Percentiles rank a stretch among this genome's conserved stretches.
phyloP scores from a whole-genome alignment of 2,888 invertebrate genomes.

The Metalampra italica region DNA sequence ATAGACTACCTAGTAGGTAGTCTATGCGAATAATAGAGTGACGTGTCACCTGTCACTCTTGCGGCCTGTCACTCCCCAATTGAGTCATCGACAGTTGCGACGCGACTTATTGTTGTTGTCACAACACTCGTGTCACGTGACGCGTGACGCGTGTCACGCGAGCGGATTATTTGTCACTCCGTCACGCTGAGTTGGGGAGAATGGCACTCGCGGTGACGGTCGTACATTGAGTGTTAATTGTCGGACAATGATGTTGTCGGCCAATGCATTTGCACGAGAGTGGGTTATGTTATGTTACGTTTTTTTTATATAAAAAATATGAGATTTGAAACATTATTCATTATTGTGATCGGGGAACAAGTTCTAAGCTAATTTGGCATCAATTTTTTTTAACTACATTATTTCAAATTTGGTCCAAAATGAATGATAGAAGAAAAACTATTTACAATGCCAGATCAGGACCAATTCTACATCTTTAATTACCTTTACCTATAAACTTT shows the following conservation, averaged over 20 bases:
- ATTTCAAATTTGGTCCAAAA: no score
- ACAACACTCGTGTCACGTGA: slow-evolving; percentile 17
- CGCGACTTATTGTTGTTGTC: slow-evolving; percentile 17
- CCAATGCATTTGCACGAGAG: not conserved
- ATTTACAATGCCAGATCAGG: no score
- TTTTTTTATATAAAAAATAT: no score
- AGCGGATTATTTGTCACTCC: slow-evolving; percentile 17
- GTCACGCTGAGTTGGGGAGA: slow-evolving; percentile 12
- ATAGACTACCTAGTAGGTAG: no score
- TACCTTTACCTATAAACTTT: no score
- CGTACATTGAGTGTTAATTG: slow-evolving; percentile 8
- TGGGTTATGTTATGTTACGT: no score
- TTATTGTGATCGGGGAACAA: no score
- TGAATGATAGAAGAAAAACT: no score
- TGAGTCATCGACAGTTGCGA: slow-evolving; percentile 12
- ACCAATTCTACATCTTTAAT: no score
- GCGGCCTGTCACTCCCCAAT: not conserved
- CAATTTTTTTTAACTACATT: no score
- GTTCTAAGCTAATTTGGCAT: no score
- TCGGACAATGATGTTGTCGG: not conserved
- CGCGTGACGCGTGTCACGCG: slow-evolving; percentile 17
- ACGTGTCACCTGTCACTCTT: slow-evolving; percentile 7
- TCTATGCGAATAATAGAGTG: not conserved
- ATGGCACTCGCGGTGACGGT: slow-evolving; percentile 9
- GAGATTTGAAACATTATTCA: no score